Base-by-base conservation (phyloP, 2,888 invertebrate species). In the Schizotus pectinicornis region DNA sequence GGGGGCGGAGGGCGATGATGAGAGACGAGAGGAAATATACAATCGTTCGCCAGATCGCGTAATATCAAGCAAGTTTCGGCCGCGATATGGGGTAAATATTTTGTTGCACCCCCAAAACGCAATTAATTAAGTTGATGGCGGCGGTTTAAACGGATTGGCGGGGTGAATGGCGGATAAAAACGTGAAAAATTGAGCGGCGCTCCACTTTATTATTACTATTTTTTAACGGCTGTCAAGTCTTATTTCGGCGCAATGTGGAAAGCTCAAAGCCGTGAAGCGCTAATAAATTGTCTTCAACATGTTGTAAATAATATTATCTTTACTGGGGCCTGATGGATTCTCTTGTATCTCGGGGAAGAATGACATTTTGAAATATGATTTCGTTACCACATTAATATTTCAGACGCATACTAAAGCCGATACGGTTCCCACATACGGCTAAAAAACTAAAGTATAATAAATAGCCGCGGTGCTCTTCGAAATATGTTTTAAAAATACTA, bases 321-420 rank as follows among this genome's bases (percentile, higher is more conserved):
- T 45, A 55, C 37, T 1, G 35, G 34, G 42, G 39, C 43, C 53
- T 65, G 63, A 65, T 63, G 58, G 59, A 65, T 65, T 51, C 57
- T 48, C 57, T 57, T 56, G 54, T 64, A 65, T 61, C 60, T 54
- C 22, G 58, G 50, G 56, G 54, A 63, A 62, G 63, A 66, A 68
- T 63, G 69, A 69, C 70, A 67, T 67, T 67, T 67, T 72, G 72
- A 72, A 68, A 72, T 69, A 72, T 72, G 71, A 71, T 69, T 72
- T 68, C 58, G 63, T 67, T 64, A 62, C 64, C 63, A 59, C 69
- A 71, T 69, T 69, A 68, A 68, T 72, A 72, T 72, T 72, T 71
- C 70, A 70, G 69, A 69, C 67, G 67, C 67, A 67, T 56, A 66
- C 62, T 62, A 51, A 58, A 61, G 65, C 62, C 65, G 67, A 68